Percentiles rank a stretch among this genome's conserved stretches.
Conservation (phyloP, 2,888 invertebrate species). For the Microctonus brassicae region DNA sequence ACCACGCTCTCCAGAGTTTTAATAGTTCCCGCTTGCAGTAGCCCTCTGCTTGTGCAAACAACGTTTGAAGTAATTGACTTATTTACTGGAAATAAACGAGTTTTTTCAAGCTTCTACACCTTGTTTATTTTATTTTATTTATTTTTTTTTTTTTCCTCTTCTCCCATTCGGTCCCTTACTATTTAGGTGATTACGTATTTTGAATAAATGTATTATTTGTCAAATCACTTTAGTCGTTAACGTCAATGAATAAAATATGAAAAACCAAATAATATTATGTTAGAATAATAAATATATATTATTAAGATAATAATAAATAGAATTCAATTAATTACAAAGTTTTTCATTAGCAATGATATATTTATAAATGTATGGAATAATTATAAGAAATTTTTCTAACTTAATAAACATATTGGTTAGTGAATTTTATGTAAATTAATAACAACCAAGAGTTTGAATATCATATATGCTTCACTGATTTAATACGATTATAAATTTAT, state of each 20-base stretch:
- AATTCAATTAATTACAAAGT: not conserved
- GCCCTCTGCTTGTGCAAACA: constrained; percentile 25
- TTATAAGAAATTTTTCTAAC: no score
- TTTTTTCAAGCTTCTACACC: constrained; percentile 9
- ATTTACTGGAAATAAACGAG: constrained; percentile 26
- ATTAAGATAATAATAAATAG: no score
- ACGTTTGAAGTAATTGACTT: constrained; percentile 35
- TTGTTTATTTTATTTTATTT: constrained; percentile 7
- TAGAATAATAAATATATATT: no score
- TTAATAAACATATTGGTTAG: no score
- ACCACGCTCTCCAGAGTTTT: constrained; percentile 41
- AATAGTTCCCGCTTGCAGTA: constrained; percentile 38
- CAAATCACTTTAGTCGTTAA: not conserved
- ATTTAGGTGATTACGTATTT: not conserved
- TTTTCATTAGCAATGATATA: no score
- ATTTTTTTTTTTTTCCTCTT: not conserved
- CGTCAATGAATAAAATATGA: not conserved
- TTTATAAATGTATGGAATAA: no score
- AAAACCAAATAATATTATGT: not conserved
- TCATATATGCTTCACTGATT: no score
- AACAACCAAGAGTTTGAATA: no score
- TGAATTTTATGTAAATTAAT: no score
- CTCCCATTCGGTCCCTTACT: not conserved
- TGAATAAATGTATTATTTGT: not conserved
- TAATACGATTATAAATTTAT: no score